Base-by-base conservation (phyloP, 2,113 vertebrate genomes). In the Eulacestoma nigropectus region DNA sequence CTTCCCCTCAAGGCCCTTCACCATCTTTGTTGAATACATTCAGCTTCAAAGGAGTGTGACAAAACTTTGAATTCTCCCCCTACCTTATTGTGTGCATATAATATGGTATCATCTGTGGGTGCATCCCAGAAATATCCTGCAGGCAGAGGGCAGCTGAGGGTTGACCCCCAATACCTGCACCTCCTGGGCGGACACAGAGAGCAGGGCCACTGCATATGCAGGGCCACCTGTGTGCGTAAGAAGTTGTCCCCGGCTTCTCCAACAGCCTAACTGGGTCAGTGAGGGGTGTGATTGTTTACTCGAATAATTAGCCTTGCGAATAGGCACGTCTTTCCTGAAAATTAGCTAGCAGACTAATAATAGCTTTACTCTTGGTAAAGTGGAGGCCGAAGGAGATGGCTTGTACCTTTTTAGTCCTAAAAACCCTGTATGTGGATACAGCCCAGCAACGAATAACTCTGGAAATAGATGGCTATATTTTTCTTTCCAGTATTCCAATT, bases 271-370 rank as follows among this genome's bases (percentile, higher is more conserved):
- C 35, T 90, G 50, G 89, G 95, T 90, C 88, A 90, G 25, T 55
- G 88, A 80, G 72, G 81, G 73, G 55, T 90, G 78, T 92, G 93
- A 85, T 26, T 77, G 72, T 86, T 93, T 91, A 37, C 57, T 88
- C 1, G 1, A 59, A 70, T 39, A 56, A 63, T 74, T 32, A 84
- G 42, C 47, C 33, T 67, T 39, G 69, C 0, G 3, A 84, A 55
- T 9, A 90, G 41, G 21, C 37, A 62, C 2, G 6, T 76, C 57
- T 69, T 90, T 56, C 8, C 7, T n/a, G 57, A 22, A 62, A 85
- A n/a, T 46, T 30, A 82, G 27, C 39, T 59, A 15, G 19, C 39
- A 74, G 64, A 59, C 11, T 55, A 89, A 94, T 75, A 68, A 79
- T 41, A 63, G 29, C n/a, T 70, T 68, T 72, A 21, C 0, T 7